These are phyloP conservation scores for Deroplatys truncata DNA, from an alignment of 2,888 invertebrate species.

Conservation along the genomic window DNA sequence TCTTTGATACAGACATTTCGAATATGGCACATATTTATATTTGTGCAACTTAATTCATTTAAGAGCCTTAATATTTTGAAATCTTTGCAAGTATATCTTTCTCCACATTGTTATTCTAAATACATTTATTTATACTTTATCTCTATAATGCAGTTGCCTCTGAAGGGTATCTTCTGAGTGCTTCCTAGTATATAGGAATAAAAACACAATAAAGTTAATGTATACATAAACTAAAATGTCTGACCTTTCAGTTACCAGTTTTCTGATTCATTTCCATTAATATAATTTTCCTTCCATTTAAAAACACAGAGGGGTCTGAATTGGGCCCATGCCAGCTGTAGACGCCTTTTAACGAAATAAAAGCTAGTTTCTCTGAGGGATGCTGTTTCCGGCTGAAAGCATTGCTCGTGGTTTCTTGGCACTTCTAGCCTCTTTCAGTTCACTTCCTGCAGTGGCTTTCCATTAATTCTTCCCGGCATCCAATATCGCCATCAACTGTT, in stretches of 20 bases:
- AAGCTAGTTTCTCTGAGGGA: neutral
- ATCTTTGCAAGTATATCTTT: no score
- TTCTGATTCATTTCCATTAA: neutral
- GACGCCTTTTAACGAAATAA: neutral
- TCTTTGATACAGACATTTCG: no score
- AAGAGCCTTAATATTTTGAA: no score
- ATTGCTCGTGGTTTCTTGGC: neutral
- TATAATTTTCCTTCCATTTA: neutral
- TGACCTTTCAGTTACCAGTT: neutral
- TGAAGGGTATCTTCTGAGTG: neutral
- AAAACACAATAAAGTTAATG: neutral
- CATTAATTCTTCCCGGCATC: neutral
- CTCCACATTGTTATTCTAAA: no score
- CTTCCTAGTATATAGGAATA: no score
- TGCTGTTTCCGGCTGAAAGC: neutral
- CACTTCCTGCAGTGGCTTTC: neutral
- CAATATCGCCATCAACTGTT: neutral
- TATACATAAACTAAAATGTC: neutral
- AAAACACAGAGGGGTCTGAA: neutral
- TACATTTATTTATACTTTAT: no score
- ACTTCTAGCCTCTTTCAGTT: neutral
- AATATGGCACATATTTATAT: no score
- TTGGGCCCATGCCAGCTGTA: neutral
- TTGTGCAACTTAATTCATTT: no score
- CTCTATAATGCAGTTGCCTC: no score